phyloP scores from a whole-genome alignment of 2,888 invertebrate genomes.

The Apamea sordens region DNA sequence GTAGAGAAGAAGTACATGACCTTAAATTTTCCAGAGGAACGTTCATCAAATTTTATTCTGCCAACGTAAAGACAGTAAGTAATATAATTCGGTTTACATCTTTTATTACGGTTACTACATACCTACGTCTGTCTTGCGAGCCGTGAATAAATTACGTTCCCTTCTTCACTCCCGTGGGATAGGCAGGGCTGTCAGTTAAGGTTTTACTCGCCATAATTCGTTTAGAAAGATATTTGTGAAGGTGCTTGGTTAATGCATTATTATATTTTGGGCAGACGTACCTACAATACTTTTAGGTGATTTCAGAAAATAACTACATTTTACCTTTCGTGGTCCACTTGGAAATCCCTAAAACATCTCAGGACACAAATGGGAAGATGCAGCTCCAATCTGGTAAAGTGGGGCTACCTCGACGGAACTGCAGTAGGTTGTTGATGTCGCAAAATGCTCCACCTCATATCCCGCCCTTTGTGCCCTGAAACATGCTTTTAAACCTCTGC shows the following conservation, averaged over 20 bases:
- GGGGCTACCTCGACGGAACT: too few species aligned
- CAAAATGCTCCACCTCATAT: background rate
- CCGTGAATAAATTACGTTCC: constrained; percentile 54
- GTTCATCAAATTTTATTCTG: constrained; percentile 44
- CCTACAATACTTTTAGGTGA: background rate
- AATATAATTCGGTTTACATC: constrained; percentile 58
- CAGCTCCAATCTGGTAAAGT: background rate
- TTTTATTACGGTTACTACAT: constrained; percentile 58
- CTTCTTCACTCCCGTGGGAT: constrained; percentile 41
- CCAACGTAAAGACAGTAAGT: constrained; percentile 43
- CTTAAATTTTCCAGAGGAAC: constrained; percentile 26
- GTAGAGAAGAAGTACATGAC: background rate
- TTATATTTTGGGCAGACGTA: background rate
- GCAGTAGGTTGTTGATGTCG: background rate
- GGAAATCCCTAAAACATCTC: background rate
- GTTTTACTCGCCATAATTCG: constrained; percentile 18
- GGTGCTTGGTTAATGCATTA: constrained; percentile 8
- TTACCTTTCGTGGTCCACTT: background rate
- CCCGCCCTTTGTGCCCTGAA: background rate
- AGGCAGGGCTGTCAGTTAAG: constrained; percentile 42
- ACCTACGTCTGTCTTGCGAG: constrained; percentile 47
- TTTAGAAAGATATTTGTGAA: constrained; percentile 25
- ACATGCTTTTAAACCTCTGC: too few species aligned
- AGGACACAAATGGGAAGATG: background rate
- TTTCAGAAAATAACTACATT: background rate